phyloP scores from a whole-genome alignment of 2,888 invertebrate genomes.

The Drosophila ustulata region DNA sequence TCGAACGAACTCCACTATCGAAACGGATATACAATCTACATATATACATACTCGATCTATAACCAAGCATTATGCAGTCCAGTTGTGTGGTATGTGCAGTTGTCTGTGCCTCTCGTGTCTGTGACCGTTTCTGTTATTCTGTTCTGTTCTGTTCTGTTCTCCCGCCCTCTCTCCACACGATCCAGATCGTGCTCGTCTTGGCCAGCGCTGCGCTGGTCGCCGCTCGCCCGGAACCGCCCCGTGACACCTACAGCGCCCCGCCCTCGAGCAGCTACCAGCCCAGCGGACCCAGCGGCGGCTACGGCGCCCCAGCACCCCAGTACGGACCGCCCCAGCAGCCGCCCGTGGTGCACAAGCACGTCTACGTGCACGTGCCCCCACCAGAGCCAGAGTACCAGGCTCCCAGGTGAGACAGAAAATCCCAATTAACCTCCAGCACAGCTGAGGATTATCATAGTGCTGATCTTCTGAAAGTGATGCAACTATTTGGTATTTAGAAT shows the following conservation, averaged over 20 bases:
- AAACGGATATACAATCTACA: constrained; percentile 45
- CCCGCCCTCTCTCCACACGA: constrained; percentile 14
- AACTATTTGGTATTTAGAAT: too few species aligned
- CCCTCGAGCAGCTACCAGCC: constrained; percentile 85
- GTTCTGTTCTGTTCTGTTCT: constrained; percentile 1
- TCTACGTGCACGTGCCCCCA: constrained; percentile 95
- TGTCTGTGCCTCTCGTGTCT: constrained; percentile 16
- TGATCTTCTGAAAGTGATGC: background rate
- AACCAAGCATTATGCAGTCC: constrained; percentile 79
- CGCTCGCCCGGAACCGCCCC: constrained; percentile 84
- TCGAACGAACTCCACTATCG: constrained; percentile 69
- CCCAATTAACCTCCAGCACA: background rate
- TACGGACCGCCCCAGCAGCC: constrained; percentile 91
- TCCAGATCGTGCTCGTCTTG: constrained; percentile 81
- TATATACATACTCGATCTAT: constrained; percentile 14
- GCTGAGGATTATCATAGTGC: background rate
- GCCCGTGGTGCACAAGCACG: constrained; percentile 94
- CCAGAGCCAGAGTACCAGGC: constrained; percentile 92
- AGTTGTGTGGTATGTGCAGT: constrained; percentile 82
- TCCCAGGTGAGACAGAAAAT: constrained; percentile 86
- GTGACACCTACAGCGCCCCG: constrained; percentile 81
- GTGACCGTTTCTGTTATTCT: background rate
- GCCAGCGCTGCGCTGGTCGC: constrained; percentile 76
- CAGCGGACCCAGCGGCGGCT: constrained; percentile 85
- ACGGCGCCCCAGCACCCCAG: constrained; percentile 87